Evolutionary conservation across 2,797 vertebrate species (phyloP).

Genomic region (Rhabdomys pumilio): DNA sequence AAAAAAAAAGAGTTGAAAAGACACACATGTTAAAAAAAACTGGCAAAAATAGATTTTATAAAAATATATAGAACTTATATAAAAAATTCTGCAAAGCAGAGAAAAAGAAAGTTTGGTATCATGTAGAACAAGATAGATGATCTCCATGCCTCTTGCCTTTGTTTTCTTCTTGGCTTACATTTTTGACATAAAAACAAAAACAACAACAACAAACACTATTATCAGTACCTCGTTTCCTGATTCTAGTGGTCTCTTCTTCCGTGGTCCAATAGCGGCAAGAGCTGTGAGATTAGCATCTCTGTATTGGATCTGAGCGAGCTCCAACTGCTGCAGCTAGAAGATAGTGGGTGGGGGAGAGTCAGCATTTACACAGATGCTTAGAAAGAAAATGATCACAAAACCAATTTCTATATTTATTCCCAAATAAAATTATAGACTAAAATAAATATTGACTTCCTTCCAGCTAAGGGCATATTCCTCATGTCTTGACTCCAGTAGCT

Average conservation of each 20-base stretch:
- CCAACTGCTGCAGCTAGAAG: conserved; percentile 94
- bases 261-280: conserved; percentile 96
- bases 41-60: conserved; percentile 16
- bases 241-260: conserved; percentile 94
- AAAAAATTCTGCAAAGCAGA: not conserved
- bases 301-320: conserved; percentile 94
- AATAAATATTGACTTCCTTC: conserved; percentile 61
- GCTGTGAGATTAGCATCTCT: conserved; percentile 96
- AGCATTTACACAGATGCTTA: conserved; percentile 41
- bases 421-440: conserved; percentile 43
- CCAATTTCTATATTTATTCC: not conserved
- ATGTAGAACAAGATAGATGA: not conserved
- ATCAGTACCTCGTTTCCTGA: conserved; percentile 90
- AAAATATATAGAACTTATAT: not conserved
- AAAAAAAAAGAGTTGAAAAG: conserved; percentile 21
- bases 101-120: not conserved
- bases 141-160: not conserved
- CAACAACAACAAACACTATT: not conserved
- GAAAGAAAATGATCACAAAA: conserved; percentile 23
- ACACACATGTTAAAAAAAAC: not conserved
- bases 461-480: not conserved
- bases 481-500: conserved; percentile 26
- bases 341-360: conserved; percentile 58
- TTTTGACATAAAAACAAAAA: conserved; percentile 57
- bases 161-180: conserved; percentile 43